These are phyloP conservation scores for Lynx canadensis DNA, from an alignment of 2,113 vertebrate genomes.

Conservation along the genomic window DNA sequence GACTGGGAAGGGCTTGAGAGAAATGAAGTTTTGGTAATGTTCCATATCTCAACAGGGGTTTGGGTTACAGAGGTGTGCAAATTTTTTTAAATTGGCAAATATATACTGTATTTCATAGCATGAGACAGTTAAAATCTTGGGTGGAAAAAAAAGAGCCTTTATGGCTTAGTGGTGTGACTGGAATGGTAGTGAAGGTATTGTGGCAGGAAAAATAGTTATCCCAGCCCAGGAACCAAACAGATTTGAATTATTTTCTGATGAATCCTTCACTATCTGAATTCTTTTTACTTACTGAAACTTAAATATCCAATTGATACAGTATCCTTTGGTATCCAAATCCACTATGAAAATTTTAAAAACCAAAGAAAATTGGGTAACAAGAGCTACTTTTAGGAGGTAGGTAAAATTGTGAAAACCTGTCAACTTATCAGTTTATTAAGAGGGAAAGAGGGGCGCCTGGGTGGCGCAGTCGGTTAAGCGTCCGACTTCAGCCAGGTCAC, in stretches of 20 bases:
- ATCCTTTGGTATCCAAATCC: not conserved
- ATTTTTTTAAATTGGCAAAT: not conserved
- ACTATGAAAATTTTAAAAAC: not conserved
- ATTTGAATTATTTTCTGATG: not conserved
- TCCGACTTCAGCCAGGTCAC: too few species aligned
- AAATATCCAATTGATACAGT: not conserved
- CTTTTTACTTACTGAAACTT: not conserved
- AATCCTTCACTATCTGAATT: slow-evolving; percentile 1
- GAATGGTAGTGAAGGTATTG: not conserved
- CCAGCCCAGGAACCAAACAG: not conserved
- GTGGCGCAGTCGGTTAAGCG: too few species aligned
- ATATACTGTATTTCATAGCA: not conserved
- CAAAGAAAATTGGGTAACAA: not conserved
- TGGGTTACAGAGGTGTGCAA: not conserved
- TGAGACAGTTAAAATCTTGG: not conserved
- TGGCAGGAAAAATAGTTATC: not conserved
- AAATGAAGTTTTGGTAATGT: not conserved
- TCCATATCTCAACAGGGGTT: not conserved
- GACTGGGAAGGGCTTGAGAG: not conserved
- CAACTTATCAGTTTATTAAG: not conserved
- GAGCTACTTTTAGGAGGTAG: not conserved
- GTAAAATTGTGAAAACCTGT: not conserved
- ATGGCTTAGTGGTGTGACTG: not conserved
- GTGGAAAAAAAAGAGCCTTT: not conserved
- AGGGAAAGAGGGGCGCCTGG: too few species aligned